Evolutionary conservation across 2,888 invertebrate genomes (phyloP), one percentile per base, ranked within the genome.

Genomic region (Aporophyla nigra): DNA sequence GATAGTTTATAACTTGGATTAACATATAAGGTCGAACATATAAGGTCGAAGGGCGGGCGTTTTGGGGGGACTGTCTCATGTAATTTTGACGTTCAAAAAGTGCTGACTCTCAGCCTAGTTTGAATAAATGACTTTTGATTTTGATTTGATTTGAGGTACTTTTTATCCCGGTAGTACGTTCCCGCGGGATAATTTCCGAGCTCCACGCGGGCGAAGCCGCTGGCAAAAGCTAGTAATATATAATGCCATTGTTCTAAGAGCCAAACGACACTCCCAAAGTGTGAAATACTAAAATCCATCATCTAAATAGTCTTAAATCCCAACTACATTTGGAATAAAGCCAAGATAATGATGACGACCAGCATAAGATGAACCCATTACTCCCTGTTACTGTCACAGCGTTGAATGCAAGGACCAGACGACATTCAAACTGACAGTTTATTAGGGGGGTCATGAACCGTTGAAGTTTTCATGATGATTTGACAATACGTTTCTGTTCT

Each of bases 391-490:
- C 58, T 49, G 46, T 79, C 77, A 10, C 14, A 56, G 33, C 54
- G 21, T 33, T 51, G 27, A 1, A 27, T 56, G 77, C 62, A 58
- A 82, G 49, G 56, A 54, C 63, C 56, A n/a, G 40, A 33, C n/a
- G 10, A 27, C 51, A 16, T 79, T 63, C 14, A 63, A 27, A 53
- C 53, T 43, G n/a, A 49, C 56, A 68, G 24, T 76, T 79, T 82
- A 82, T 82, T 56, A 53, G 33, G 46, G 33, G 46, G 53, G 21
- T n/a, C 43, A 43, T 3, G 9, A 10, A 5, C 27, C 62, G 27
- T 80, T 65, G 63, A 75, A 53, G 19, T 14, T 58, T 76, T 82
- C 62, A 68, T 76, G 49, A 53, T 56, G 19, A 76, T 82, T 68
- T 33, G 24, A 68, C 49, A 56, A 16, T 62, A 27, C 4, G 49